Percentiles rank a stretch among this genome's conserved stretches.
Conservation (phyloP, 1,140 invertebrate species). For the Zaprionus ghesquierei region DNA sequence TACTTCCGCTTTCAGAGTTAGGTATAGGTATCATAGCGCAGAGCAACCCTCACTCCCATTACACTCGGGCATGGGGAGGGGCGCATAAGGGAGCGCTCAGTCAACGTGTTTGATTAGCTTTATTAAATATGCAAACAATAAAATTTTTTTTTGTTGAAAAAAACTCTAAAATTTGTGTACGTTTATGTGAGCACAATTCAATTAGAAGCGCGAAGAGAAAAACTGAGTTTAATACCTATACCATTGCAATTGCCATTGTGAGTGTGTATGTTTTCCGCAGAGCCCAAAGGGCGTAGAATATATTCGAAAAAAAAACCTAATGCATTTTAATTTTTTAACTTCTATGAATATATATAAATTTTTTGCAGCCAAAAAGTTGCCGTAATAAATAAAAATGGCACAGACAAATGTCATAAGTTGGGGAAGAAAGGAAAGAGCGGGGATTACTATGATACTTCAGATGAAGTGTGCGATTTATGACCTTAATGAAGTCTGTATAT, state of each 20-base stretch:
- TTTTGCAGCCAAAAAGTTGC: slow-evolving; percentile 9
- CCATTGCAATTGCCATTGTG: background rate
- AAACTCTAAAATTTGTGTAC: slow-evolving; percentile 56
- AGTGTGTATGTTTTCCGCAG: background rate
- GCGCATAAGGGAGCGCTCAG: slow-evolving; percentile 21
- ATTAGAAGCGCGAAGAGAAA: slow-evolving; percentile 45
- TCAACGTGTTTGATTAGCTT: slow-evolving; percentile 75
- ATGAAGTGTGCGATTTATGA: slow-evolving; percentile 3
- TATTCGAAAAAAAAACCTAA: background rate
- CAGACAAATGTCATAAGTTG: slow-evolving; percentile 25
- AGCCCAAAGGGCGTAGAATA: slow-evolving; percentile 1
- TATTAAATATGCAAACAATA: slow-evolving; percentile 79
- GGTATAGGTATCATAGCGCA: slow-evolving; percentile 47
- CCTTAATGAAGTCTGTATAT: slow-evolving; percentile 3
- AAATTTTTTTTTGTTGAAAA: slow-evolving; percentile 69
- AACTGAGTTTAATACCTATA: slow-evolving; percentile 44
- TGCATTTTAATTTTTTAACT: slow-evolving; percentile 26
- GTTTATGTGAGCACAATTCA: slow-evolving; percentile 61
- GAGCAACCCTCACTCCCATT: slow-evolving; percentile 63
- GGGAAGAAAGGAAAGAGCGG: background rate
- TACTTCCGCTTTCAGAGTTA: slow-evolving; percentile 9
- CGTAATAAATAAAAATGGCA: slow-evolving; percentile 44
- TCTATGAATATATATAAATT: slow-evolving; percentile 4
- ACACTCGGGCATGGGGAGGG: background rate
- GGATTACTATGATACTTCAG: background rate